These are phyloP conservation scores for Platorchestia sp. DNA, from an alignment of 1,140 invertebrate species.

Conservation along the genomic window DNA sequence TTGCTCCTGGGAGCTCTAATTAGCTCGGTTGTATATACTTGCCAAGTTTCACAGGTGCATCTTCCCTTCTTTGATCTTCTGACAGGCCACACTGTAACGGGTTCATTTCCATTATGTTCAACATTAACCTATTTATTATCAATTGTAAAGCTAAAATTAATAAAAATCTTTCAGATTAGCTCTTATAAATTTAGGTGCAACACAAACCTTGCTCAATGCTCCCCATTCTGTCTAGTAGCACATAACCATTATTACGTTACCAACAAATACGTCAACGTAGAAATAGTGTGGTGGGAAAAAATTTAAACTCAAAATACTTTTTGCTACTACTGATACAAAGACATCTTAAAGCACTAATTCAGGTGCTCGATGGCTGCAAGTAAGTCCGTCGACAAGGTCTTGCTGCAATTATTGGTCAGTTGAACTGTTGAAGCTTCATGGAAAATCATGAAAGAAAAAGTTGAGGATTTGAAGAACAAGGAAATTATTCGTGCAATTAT, in stretches of 20 bases:
- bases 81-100: too few relatives aligned
- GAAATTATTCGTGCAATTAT: neutral
- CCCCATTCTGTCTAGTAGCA: neutral
- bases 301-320: neutral
- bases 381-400: neutral
- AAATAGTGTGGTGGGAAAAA: neutral
- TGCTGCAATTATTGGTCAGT: neutral
- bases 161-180: too few relatives aligned
- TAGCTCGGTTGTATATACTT: too few relatives aligned
- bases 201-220: neutral
- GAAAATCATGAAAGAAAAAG: neutral
- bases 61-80: too few relatives aligned
- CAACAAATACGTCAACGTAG: neutral
- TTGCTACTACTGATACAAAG: neutral
- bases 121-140: too few relatives aligned
- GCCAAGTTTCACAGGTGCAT: too few relatives aligned
- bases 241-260: neutral
- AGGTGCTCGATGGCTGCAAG: neutral
- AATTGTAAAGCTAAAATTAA: too few relatives aligned
- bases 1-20: too few relatives aligned
- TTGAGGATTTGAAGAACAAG: neutral
- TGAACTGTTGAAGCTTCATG: neutral
- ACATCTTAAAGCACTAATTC: neutral
- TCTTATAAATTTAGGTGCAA: neutral
- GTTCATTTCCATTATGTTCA: too few relatives aligned